These are phyloP conservation scores for Chrysolina haemoptera DNA, from an alignment of 2,888 invertebrate species.

Conservation along the genomic window DNA sequence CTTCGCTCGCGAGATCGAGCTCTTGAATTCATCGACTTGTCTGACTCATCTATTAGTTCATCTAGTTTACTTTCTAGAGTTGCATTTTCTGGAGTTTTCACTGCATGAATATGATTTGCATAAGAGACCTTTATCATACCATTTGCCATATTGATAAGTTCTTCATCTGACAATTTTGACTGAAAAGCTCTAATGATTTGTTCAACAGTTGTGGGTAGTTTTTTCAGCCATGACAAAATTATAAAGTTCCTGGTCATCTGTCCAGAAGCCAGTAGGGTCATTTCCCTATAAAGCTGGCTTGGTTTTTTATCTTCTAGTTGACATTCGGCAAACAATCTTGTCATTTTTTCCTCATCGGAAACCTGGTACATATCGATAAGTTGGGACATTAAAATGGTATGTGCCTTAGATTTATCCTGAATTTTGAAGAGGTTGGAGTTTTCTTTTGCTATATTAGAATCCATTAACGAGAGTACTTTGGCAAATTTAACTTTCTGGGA, in stretches of 20 bases:
- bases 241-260: neutral
- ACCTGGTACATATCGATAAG: neutral
- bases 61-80: neutral
- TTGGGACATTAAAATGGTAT: neutral
- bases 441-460: constrained; percentile 5
- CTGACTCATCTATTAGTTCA: neutral
- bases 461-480: neutral
- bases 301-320: neutral
- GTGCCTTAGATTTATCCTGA: neutral
- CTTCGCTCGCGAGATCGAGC: neutral
- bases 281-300: neutral
- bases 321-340: neutral
- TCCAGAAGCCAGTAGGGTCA: neutral
- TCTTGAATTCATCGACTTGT: neutral
- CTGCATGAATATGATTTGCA: neutral
- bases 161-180: neutral
- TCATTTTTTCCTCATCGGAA: neutral
- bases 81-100: neutral
- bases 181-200: constrained; percentile 5
- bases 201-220: neutral
- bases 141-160: neutral
- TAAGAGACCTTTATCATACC: too few species aligned
- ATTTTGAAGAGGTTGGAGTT: neutral
- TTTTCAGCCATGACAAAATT: neutral
- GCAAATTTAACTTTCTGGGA: neutral